phyloP scores from a whole-genome alignment of 2,113 vertebrate species.

The Anoura caudifer region DNA sequence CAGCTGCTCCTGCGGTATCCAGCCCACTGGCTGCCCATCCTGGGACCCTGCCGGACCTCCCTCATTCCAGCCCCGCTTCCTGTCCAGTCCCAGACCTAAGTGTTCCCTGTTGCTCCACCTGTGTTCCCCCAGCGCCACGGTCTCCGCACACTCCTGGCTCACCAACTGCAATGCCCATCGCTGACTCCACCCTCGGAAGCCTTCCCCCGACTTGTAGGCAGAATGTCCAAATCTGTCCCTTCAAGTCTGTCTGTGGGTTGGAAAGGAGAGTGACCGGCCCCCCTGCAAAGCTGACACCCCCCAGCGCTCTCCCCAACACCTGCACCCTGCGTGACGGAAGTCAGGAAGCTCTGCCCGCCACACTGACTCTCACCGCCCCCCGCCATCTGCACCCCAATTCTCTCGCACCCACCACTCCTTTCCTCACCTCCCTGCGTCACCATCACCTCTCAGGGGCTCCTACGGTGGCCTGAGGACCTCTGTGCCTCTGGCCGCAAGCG shows the following conservation, averaged over 20 bases:
- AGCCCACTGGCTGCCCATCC: neutral
- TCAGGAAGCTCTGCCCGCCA: neutral
- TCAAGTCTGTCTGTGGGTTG: neutral
- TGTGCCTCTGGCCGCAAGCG: neutral
- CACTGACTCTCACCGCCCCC: neutral
- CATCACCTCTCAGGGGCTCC: neutral
- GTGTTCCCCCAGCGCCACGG: neutral
- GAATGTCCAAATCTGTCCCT: neutral
- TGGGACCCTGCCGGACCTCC: too few species aligned
- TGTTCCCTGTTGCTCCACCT: neutral
- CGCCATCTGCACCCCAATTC: neutral
- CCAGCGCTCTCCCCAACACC: neutral
- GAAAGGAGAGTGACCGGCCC: neutral
- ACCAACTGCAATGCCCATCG: neutral
- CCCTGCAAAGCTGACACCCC: neutral
- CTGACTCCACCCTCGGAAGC: neutral
- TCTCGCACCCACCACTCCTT: neutral
- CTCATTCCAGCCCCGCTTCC: neutral
- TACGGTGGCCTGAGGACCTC: neutral
- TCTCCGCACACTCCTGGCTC: neutral
- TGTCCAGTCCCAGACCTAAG: neutral
- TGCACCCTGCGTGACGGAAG: neutral
- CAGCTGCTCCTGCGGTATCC: neutral
- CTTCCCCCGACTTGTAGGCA: neutral
- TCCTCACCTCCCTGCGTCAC: neutral